Base-by-base conservation (phyloP, 2,797 vertebrate species). In the Salarias fasciatus region DNA sequence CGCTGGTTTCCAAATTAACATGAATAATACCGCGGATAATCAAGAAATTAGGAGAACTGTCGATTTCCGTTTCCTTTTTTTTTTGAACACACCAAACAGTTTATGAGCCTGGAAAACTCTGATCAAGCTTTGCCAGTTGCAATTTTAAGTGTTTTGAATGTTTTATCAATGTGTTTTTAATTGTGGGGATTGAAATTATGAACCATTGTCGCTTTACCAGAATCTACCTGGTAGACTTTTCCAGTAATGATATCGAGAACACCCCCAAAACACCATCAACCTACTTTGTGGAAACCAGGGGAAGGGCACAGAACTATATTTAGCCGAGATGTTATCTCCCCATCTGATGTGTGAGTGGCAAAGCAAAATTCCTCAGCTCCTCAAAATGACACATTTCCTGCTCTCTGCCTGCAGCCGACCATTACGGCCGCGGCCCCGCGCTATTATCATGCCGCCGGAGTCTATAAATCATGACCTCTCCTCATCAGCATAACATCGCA, bases 321-420 rank as follows among this genome's bases (percentile, higher is more conserved):
- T 85, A 86, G 78, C 74, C 0, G 47, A 78, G 52, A 68, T 53
- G 69, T 82, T 82, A 87, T 88, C 82, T 75, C 56, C 24, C 55
- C 14, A 61, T 81, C 80, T 63, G 57, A 71, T 64, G 52, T 18
- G 52, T 52, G 67, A 71, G 72, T 47, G 59, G 53, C 61, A 67
- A 47, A 52, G 78, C 60, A 73, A 85, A n/a, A 87, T 80, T 80
- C 74, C 72, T 76, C 43, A 50, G 60, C 83, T 75, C 62, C 72
- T 80, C 66, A 70, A 82, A 84, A 86, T 60, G 69, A 61, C 68
- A 69, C 63, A 57, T 61, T 75, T 53, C 55, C 51, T 41, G 66
- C 69, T 60, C 42, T 62, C 70, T 43, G 57, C 53, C 46, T 51
- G 66, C 44, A 60, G 69, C 61, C 69, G 36, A 51, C 47, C 58